Conservation (phyloP, 2,113 vertebrate species). For the Ahaetulla prasina region DNA sequence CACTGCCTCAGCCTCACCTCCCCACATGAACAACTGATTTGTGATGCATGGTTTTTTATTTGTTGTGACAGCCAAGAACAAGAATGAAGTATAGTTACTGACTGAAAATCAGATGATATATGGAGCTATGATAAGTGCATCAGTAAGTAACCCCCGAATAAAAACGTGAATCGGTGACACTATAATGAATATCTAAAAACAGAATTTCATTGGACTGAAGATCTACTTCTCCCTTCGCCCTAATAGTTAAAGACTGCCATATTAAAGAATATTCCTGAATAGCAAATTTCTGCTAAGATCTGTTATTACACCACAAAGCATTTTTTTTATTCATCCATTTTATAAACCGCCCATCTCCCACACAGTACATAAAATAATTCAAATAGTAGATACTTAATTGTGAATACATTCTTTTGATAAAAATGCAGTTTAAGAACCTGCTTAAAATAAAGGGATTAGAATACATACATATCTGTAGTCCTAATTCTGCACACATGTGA, state of each 20-base stretch:
- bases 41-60: not conserved
- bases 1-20: not conserved
- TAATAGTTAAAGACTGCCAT: not conserved
- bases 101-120: not conserved
- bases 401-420: not conserved
- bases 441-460: not conserved
- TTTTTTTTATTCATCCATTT: no score
- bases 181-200: not conserved
- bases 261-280: not conserved
- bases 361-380: not conserved
- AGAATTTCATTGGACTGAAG: not conserved
- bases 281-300: not conserved
- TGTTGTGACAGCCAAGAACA: not conserved
- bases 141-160: not conserved
- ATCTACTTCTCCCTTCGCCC: not conserved
- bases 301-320: not conserved
- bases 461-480: not conserved
- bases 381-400: not conserved
- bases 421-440: not conserved
- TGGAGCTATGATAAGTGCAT: no score
- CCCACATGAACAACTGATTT: not conserved
- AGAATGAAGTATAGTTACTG: not conserved
- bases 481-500: not conserved
- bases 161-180: not conserved
- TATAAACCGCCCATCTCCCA: not conserved